phyloP scores from a whole-genome alignment of 2,113 vertebrate species.

The Psophia crepitans region DNA sequence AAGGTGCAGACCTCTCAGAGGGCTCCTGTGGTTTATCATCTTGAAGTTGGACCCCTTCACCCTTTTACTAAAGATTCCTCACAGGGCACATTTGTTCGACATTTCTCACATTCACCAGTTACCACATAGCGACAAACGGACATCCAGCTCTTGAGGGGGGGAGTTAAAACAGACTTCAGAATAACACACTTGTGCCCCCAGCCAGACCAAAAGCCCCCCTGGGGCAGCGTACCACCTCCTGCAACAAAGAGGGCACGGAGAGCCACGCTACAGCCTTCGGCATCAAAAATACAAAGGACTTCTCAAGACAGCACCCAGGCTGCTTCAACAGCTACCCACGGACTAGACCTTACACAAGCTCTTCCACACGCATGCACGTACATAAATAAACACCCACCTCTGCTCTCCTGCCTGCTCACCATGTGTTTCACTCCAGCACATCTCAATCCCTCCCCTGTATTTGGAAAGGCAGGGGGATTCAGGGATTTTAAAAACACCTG shows the following conservation, averaged over 20 bases:
- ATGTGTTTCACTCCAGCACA: rapidly evolving
- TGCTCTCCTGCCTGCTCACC: background rate
- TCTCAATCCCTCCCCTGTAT: too few relatives aligned
- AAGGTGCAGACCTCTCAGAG: background rate
- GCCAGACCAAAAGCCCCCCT: background rate
- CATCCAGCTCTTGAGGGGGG: background rate
- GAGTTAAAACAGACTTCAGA: background rate
- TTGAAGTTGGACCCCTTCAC: background rate
- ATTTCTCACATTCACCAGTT: rapidly evolving
- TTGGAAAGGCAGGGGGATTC: background rate
- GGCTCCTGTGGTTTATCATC: background rate
- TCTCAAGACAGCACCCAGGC: rapidly evolving
- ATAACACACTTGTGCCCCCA: rapidly evolving
- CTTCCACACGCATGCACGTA: rapidly evolving
- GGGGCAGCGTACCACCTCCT: background rate
- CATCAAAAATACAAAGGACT: rapidly evolving
- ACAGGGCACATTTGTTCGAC: rapidly evolving
- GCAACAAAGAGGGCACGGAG: too few relatives aligned
- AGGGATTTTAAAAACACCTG: background rate
- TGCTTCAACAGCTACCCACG: background rate
- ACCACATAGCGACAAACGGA: rapidly evolving
- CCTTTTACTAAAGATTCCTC: background rate
- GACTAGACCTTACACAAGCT: rapidly evolving
- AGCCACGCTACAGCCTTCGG: background rate
- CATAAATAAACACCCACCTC: rapidly evolving